Evolutionary conservation across 2,797 vertebrate genomes (phyloP).

Genomic region (Pampus argenteus): DNA sequence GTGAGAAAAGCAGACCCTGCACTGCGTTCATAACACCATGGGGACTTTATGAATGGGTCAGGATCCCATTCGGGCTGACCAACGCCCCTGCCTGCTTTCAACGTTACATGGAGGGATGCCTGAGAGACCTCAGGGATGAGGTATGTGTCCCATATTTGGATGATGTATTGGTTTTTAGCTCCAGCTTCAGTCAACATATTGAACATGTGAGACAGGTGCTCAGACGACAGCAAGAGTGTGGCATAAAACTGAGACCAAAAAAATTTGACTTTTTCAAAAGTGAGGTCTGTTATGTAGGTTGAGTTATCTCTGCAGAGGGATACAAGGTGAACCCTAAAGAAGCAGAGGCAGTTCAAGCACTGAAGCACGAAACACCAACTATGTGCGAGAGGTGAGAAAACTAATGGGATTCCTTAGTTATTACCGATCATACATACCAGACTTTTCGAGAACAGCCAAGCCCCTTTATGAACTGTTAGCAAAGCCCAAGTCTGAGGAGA

Average conservation of each 20-base stretch:
- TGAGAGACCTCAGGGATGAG: neutral
- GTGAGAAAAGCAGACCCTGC: too few relatives aligned
- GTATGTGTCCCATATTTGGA: conserved; percentile 6
- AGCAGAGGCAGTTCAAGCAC: neutral
- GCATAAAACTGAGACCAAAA: neutral
- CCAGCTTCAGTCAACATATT: neutral
- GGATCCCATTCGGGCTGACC: too few relatives aligned
- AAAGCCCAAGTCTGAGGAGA: neutral
- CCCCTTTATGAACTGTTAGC: conserved; percentile 13
- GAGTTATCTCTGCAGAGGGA: conserved; percentile 12
- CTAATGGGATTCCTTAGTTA: conserved; percentile 38
- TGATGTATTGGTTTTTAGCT: neutral
- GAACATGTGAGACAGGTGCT: neutral
- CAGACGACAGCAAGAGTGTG: neutral
- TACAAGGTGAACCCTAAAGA: conserved; percentile 38
- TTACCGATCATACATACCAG: conserved; percentile 14
- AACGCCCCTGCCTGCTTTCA: too few relatives aligned
- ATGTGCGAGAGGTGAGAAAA: conserved; percentile 24
- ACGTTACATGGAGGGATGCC: neutral
- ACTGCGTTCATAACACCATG: too few relatives aligned
- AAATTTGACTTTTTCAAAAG: conserved; percentile 13
- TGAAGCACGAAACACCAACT: conserved; percentile 9
- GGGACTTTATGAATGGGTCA: too few relatives aligned
- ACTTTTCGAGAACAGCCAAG: conserved; percentile 25
- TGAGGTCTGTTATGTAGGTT: conserved; percentile 10